These are phyloP conservation scores for Amitus sp. DNA, from an alignment of 2,888 invertebrate species.

Conservation along the genomic window DNA sequence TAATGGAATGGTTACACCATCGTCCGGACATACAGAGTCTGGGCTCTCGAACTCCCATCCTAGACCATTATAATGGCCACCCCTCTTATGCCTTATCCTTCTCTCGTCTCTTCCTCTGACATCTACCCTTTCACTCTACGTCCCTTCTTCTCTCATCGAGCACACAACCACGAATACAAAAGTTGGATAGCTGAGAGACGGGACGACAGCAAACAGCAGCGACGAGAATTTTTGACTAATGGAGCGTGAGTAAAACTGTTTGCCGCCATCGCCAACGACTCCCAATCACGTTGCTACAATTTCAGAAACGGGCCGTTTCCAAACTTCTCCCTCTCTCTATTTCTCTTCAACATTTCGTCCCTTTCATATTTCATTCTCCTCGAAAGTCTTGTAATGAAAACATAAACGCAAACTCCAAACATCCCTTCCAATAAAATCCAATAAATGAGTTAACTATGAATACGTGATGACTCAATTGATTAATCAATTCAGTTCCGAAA, in stretches of 20 bases:
- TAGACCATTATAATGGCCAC: too few relatives aligned
- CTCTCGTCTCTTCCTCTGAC: conserved; percentile 2
- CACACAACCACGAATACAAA: conserved; percentile 28
- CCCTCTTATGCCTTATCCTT: conserved; percentile 9
- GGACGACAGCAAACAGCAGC: conserved; percentile 42
- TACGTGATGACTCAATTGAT: too few relatives aligned
- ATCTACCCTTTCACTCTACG: conserved; percentile 7
- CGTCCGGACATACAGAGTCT: conserved; percentile 37
- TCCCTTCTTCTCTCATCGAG: conserved; percentile 20
- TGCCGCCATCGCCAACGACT: conserved; percentile 53
- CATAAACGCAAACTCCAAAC: conserved; percentile 28
- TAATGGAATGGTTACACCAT: conserved; percentile 39
- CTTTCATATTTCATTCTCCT: conserved; percentile 22
- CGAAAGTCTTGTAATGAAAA: conserved; percentile 24
- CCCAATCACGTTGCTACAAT: conserved; percentile 47
- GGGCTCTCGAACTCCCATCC: conserved; percentile 24
- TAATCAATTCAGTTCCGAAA: too few relatives aligned
- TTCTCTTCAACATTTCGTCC: conserved; percentile 39
- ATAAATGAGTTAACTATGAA: too few relatives aligned
- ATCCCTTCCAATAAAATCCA: too few relatives aligned
- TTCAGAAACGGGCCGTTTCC: conserved; percentile 35
- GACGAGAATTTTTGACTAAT: conserved; percentile 52
- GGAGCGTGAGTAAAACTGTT: conserved; percentile 58
- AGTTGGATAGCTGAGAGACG: conserved; percentile 35
- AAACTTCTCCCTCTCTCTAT: conserved; percentile 23